A percentile compares a stretch with the other conserved stretches of the same genome.
Conservation (phyloP, 2,797 vertebrate species). For the Syngnathus rostellatus region DNA sequence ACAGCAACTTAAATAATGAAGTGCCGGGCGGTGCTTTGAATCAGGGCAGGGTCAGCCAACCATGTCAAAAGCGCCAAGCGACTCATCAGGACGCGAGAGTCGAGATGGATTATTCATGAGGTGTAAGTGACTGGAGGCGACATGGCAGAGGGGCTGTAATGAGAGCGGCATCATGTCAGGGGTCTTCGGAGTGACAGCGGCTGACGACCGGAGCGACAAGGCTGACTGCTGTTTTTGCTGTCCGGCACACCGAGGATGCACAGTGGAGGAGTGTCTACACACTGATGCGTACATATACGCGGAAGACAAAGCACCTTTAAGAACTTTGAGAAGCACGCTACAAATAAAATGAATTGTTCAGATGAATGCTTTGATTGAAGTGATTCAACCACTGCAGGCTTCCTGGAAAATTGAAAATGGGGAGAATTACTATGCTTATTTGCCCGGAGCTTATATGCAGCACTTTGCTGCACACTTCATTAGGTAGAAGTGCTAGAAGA, state of each 20-base stretch:
- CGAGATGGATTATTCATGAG: constrained; percentile 38
- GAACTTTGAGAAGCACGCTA: not conserved
- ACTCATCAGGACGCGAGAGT: constrained; percentile 32
- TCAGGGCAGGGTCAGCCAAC: constrained; percentile 24
- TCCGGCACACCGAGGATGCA: not conserved
- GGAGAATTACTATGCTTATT: not conserved
- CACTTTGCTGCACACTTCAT: not conserved
- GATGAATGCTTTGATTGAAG: not conserved
- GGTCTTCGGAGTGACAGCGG: constrained; percentile 14
- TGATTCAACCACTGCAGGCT: not conserved
- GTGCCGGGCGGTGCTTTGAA: not conserved
- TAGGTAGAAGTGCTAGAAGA: not conserved
- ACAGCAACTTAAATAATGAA: not conserved
- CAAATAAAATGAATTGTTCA: not conserved
- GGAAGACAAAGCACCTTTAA: not conserved
- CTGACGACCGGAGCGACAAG: constrained; percentile 15
- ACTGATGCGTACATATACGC: not conserved
- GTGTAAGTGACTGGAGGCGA: constrained; percentile 21
- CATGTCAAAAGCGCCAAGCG: constrained; percentile 28
- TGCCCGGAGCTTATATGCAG: not conserved
- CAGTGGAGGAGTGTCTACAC: not conserved
- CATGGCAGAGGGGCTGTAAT: constrained; percentile 15
- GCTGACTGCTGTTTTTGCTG: not conserved
- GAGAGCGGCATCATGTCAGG: constrained; percentile 23
- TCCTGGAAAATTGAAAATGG: not conserved